Conservation (phyloP, 2,797 vertebrate species). For the Rhynchonycteris naso region DNA sequence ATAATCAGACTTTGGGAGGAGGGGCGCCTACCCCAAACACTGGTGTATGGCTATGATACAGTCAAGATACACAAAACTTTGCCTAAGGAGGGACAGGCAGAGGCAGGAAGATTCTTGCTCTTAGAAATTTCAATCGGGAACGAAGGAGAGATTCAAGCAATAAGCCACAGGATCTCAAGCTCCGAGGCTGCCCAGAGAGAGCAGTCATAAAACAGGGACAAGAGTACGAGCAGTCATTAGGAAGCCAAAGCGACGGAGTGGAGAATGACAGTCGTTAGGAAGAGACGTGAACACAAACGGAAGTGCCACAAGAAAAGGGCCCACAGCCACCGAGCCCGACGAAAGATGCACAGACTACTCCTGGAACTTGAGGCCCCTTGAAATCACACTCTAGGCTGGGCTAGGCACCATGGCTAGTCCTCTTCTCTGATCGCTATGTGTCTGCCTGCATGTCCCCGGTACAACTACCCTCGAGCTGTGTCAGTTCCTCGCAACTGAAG, state of each 20-base stretch:
- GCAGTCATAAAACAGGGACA: background rate
- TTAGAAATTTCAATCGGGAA: background rate
- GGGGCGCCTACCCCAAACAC: too few relatives aligned
- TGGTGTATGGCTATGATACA: background rate
- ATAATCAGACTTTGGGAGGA: background rate
- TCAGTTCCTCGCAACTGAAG: background rate
- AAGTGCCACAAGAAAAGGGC: background rate
- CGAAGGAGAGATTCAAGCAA: conserved; percentile 3
- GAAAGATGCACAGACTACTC: background rate
- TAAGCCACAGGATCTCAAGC: background rate
- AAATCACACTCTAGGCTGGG: background rate
- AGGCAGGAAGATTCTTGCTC: background rate
- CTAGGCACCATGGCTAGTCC: background rate
- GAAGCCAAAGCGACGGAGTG: background rate
- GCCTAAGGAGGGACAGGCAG: background rate
- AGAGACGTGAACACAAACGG: background rate
- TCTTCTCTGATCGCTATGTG: background rate
- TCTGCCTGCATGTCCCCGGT: background rate
- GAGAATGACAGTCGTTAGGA: background rate
- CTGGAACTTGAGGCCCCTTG: background rate
- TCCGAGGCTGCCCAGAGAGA: conserved; percentile 17
- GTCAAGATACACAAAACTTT: conserved; percentile 8
- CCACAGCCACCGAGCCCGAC: background rate
- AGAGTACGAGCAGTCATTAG: background rate
- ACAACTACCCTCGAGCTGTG: background rate